These are phyloP conservation scores for Caenorhabditis drosophilae DNA, from an alignment of 2,888 invertebrate genomes.

Conservation along the genomic window DNA sequence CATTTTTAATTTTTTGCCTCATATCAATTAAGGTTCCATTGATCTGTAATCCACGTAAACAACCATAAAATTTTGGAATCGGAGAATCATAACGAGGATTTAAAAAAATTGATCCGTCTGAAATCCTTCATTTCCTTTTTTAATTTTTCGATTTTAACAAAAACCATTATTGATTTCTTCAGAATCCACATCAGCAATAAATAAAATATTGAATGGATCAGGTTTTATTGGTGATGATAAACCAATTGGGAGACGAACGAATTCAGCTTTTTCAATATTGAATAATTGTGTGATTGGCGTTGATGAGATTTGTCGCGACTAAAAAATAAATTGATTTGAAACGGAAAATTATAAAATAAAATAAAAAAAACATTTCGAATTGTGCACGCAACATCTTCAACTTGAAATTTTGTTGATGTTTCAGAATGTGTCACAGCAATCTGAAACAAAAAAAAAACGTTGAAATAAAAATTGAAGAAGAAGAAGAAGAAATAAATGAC, in stretches of 20 bases:
- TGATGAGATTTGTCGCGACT: slow-evolving; percentile 9
- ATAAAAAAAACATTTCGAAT: slow-evolving; percentile 27
- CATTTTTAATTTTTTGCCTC: slow-evolving; percentile 7
- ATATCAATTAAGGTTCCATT: slow-evolving; percentile 33
- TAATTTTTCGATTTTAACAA: not conserved
- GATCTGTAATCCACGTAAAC: slow-evolving; percentile 57
- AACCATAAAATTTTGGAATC: slow-evolving; percentile 57
- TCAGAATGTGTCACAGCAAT: slow-evolving; percentile 21
- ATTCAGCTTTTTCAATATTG: slow-evolving; percentile 20
- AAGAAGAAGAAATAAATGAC: too few species aligned
- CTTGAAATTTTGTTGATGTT: slow-evolving; percentile 26
- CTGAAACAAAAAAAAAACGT: too few species aligned
- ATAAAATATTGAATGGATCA: slow-evolving; percentile 21
- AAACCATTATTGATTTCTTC: slow-evolving; percentile 19
- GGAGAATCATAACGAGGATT: slow-evolving; percentile 48
- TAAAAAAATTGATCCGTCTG: slow-evolving; percentile 29
- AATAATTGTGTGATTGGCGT: slow-evolving; percentile 15
- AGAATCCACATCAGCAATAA: slow-evolving; percentile 24
- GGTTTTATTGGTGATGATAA: slow-evolving; percentile 14
- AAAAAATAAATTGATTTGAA: too few species aligned
- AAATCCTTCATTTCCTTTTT: not conserved
- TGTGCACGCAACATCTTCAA: slow-evolving; percentile 25
- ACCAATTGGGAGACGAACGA: slow-evolving; percentile 27
- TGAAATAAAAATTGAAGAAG: too few species aligned
- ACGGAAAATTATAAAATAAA: too few species aligned